A percentile compares a stretch with the other conserved stretches of the same genome.
phyloP scores from a whole-genome alignment of 1,140 invertebrate species.

The Drosophila yakuba region DNA sequence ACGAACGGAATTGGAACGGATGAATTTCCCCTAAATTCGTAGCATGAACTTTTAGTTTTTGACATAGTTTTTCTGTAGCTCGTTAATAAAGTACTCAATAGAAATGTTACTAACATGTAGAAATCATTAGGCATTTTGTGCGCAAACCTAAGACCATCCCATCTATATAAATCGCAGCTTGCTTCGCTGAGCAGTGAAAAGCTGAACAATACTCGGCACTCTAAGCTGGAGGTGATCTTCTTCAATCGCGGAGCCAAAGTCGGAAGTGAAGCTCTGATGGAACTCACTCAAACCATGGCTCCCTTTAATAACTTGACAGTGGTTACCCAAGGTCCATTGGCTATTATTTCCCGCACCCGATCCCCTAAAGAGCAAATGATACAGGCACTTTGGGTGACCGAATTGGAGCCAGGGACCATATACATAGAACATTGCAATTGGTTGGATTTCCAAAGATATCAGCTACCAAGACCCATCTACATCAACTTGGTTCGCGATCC shows the following conservation, averaged over 20 bases:
- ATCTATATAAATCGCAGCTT: constrained; percentile 20
- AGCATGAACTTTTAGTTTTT: constrained; percentile 30
- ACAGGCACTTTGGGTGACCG: constrained; percentile 41
- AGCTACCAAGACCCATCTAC: constrained; percentile 92
- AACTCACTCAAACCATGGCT: constrained; percentile 90
- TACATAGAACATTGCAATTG: constrained; percentile 79
- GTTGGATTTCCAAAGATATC: constrained; percentile 87
- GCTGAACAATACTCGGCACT: constrained; percentile 91
- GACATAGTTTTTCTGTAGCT: constrained; percentile 24
- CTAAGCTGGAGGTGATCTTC: constrained; percentile 86
- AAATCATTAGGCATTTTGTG: background rate
- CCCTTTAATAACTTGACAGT: constrained; percentile 71
- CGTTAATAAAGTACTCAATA: constrained; percentile 86
- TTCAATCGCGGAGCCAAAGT: constrained; percentile 96
- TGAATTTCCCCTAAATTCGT: constrained; percentile 3
- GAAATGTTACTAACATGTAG: constrained; percentile 44
- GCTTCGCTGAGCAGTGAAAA: constrained; percentile 67
- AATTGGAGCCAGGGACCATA: constrained; percentile 47
- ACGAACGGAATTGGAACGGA: constrained; percentile 37
- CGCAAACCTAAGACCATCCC: background rate
- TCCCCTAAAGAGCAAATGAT: constrained; percentile 24
- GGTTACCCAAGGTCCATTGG: constrained; percentile 22
- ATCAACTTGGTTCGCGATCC: constrained; percentile 95
- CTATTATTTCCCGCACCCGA: constrained; percentile 3
- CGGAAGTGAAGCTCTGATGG: constrained; percentile 94